Evolutionary conservation across 2,797 vertebrate species (phyloP).

Genomic region (Poeciliopsis paucimaculata): DNA sequence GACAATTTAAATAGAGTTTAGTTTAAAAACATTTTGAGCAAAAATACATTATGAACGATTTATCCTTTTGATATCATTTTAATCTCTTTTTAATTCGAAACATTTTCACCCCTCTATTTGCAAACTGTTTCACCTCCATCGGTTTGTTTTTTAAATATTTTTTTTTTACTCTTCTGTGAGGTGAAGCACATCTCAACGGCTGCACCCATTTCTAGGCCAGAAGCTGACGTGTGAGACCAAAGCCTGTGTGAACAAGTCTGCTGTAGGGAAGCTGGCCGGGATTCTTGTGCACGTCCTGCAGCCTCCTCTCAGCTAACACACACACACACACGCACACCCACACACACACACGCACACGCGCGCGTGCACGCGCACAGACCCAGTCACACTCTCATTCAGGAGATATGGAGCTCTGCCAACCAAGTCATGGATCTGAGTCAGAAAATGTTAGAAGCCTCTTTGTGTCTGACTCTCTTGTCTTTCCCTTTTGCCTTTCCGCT

Average conservation of each 20-base stretch:
- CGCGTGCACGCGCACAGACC: slow-evolving; percentile 19
- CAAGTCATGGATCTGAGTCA: slow-evolving; percentile 57
- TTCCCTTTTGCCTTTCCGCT: slow-evolving; percentile 21
- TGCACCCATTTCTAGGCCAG: slow-evolving; percentile 46
- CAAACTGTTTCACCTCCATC: slow-evolving; percentile 35
- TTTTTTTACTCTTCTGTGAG: slow-evolving; percentile 17
- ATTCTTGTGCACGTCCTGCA: slow-evolving; percentile 46
- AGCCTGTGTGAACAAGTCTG: slow-evolving; percentile 53
- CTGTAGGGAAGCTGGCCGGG: slow-evolving; percentile 50
- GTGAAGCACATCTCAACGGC: slow-evolving; percentile 37
- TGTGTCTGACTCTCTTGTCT: slow-evolving; percentile 35
- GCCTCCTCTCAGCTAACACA: slow-evolving; percentile 24
- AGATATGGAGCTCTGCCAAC: slow-evolving; percentile 47
- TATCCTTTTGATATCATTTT: not conserved
- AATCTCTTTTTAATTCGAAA: slow-evolving; percentile 14
- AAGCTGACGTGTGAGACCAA: slow-evolving; percentile 48
- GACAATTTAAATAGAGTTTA: not conserved
- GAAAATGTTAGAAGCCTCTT: slow-evolving; percentile 47
- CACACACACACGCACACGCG: slow-evolving; percentile 18
- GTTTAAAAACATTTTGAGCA: not conserved
- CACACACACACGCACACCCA: slow-evolving; percentile 19
- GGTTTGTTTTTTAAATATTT: not conserved
- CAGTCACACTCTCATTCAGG: slow-evolving; percentile 11
- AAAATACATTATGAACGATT: not conserved
- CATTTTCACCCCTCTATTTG: slow-evolving; percentile 12